Conservation (phyloP, 2,888 invertebrate genomes). For the Lysandra coridon region DNA sequence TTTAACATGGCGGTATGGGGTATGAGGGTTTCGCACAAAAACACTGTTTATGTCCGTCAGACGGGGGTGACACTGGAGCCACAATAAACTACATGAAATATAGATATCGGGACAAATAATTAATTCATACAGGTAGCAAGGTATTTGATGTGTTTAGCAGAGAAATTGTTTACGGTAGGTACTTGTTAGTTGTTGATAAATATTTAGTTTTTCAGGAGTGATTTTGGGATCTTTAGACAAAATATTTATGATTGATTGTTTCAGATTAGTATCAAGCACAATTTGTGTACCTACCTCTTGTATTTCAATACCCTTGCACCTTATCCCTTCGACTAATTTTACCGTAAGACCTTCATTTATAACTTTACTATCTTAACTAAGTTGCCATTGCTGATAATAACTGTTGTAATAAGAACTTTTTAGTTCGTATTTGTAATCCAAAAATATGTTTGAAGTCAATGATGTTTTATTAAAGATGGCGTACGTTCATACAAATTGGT, state of each 20-base stretch:
- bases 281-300: too few relatives aligned
- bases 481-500: too few relatives aligned
- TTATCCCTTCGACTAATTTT: too few relatives aligned
- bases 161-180: not conserved
- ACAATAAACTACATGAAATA: constrained; percentile 81
- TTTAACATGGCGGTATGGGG: constrained; percentile 1
- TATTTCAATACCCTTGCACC: too few relatives aligned
- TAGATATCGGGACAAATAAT: constrained; percentile 68
- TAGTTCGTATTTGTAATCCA: too few relatives aligned
- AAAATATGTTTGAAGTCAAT: too few relatives aligned
- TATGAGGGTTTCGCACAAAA: constrained; percentile 37
- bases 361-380: too few relatives aligned
- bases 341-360: too few relatives aligned
- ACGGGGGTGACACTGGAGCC: constrained; percentile 78
- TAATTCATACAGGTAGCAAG: constrained; percentile 58
- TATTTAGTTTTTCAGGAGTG: not conserved
- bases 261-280: too few relatives aligned
- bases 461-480: too few relatives aligned
- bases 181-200: not conserved
- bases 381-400: too few relatives aligned
- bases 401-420: too few relatives aligned
- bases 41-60: constrained; percentile 64
- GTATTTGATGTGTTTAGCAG: not conserved
- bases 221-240: not conserved
- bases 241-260: not conserved